Conservation (phyloP, 2,113 vertebrate genomes). For the Phocoena phocoena region DNA sequence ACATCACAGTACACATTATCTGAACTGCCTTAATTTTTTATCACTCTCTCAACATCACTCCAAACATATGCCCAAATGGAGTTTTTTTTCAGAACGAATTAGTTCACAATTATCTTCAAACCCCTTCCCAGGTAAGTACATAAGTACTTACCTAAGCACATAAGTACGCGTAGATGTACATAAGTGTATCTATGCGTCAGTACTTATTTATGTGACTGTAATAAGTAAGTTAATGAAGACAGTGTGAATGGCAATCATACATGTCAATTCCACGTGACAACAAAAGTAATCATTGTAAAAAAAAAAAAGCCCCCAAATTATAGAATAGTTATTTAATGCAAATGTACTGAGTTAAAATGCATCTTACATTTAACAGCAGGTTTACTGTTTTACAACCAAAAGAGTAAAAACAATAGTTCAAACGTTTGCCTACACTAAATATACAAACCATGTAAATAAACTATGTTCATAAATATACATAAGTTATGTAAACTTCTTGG, state of each 20-base stretch:
- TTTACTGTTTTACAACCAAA: not conserved
- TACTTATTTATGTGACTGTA: not conserved
- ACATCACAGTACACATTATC: not conserved
- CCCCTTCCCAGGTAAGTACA: not conserved
- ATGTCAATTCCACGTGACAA: not conserved
- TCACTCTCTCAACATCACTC: constrained; percentile 6
- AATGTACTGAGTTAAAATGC: not conserved
- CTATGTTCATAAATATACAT: not conserved
- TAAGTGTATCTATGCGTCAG: not conserved
- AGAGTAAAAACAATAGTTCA: not conserved
- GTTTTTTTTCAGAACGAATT: not conserved
- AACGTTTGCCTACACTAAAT: not conserved
- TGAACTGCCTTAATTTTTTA: not conserved
- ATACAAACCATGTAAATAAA: not conserved
- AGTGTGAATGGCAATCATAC: not conserved
- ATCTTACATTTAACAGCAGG: not conserved
- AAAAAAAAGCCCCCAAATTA: not conserved
- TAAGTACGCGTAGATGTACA: not conserved
- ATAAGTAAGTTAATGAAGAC: not conserved
- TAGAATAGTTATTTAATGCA: not conserved
- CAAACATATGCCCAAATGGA: not conserved
- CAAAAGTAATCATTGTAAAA: not conserved
- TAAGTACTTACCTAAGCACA: too few relatives aligned
- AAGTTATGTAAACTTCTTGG: not conserved
- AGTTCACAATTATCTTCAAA: not conserved